Evolutionary conservation across 1,140 invertebrate species (phyloP).

Genomic region (Globodera ellingtonae): DNA sequence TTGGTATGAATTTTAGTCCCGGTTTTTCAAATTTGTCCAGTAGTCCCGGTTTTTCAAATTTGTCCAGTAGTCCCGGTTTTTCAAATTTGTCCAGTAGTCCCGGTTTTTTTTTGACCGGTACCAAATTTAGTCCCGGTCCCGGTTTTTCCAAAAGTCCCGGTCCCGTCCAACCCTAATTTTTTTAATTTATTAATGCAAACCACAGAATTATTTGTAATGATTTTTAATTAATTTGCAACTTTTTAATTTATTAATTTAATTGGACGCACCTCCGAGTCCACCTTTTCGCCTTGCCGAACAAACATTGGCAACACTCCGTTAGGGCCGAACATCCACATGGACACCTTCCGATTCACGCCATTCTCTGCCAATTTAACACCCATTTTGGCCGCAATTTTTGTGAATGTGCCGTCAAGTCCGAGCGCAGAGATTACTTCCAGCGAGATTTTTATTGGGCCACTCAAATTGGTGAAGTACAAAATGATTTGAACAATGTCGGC

Average conservation of each 20-base stretch:
- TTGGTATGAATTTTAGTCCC: too few species aligned
- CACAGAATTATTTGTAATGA: not conserved
- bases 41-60: too few species aligned
- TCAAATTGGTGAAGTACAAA: not conserved
- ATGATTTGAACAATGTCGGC: not conserved
- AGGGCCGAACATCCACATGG: not conserved
- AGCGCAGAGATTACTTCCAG: not conserved
- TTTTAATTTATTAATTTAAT: too few species aligned
- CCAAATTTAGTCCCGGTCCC: too few species aligned
- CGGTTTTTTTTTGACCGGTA: too few species aligned
- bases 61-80: too few species aligned
- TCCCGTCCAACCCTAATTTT: too few species aligned
- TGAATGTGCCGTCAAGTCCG: not conserved
- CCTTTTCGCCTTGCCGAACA: not conserved
- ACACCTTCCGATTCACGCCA: not conserved
- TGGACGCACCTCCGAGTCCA: not conserved
- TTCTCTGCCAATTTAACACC: not conserved
- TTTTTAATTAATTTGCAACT: too few species aligned
- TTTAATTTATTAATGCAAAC: too few species aligned
- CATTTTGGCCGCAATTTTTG: not conserved
- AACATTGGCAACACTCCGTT: not conserved
- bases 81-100: too few species aligned
- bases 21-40: too few species aligned
- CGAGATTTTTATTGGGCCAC: not conserved
- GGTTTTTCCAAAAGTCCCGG: too few species aligned